Evolutionary conservation across 37 sponge, comb jelly and placozoan genomes (phyloP), one percentile per base, ranked within the genome.

Genomic region (Aplysina aerophoba): DNA sequence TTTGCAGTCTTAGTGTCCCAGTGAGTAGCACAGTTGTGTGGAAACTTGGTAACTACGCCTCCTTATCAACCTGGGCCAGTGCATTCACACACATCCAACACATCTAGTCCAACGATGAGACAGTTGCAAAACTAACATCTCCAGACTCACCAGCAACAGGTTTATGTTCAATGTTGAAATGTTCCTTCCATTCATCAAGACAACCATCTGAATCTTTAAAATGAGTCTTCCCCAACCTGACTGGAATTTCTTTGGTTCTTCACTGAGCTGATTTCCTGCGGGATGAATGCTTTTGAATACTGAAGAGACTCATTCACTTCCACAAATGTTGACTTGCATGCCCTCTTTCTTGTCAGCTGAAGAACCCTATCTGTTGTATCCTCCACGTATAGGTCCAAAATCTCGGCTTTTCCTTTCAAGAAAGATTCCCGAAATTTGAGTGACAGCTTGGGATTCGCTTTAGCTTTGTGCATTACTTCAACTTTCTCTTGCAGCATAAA

Each of bases 191-290:
- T 79, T 53, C 21, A 53, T 39, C 19, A 4, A 54, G 37, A 11
- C 35, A 79, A 40, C 56, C 55, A 39, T 79, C 35, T 25, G 56
- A 54, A 54, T 55, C 80, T 6, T 79, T 88, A 63, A 92, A 92
- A 54, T 86, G 81, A 68, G 38, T 85, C 22, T 84, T 20, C 67
- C 79, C 58, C 34, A 88, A 73, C 30, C 35, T 68, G 4, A 59
- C 68, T 60, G 83, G 86, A 68, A 86, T 92, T 86, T 89, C 59
- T 44, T 64, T 89, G 36, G 87, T 71, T 92, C 85, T 65, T 88
- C 93, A 79, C 61, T 34, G 31, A 92, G 87, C 33, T 71, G 62
- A 28, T 85, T 87, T 62, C 68, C 81, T 1, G 82, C 92, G 85
- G 88, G 85, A 28, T 38, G 0, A 22, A 88, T 83, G 4, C 77